Evolutionary conservation across 2,888 invertebrate species (phyloP).

Genomic region (Toxonevra muliebris): DNA sequence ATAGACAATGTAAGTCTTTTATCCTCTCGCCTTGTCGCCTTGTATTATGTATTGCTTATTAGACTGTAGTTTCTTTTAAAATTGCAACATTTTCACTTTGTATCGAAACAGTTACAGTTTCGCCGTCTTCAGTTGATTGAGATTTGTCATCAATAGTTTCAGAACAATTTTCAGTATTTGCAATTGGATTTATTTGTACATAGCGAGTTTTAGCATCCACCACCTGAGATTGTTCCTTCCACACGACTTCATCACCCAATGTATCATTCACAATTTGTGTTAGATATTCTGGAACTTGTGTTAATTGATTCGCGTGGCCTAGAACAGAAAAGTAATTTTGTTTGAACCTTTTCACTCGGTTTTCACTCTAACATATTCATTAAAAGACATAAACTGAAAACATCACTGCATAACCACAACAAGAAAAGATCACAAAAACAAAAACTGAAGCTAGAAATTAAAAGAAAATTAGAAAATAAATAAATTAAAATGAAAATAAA

Average conservation of each 20-base stretch:
- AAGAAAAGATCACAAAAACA: not conserved
- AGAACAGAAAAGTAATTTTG: conserved; percentile 34
- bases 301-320: conserved; percentile 41
- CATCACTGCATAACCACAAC: not conserved
- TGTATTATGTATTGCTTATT: too few species aligned
- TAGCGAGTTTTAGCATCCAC: conserved; percentile 48
- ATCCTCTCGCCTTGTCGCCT: too few species aligned
- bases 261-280: conserved; percentile 50
- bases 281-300: conserved; percentile 47
- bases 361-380: not conserved
- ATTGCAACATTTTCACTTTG: conserved; percentile 30
- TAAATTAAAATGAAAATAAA: too few species aligned
- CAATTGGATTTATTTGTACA: conserved; percentile 44
- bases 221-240: conserved; percentile 55
- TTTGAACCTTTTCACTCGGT: too few species aligned
- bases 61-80: conserved; percentile 44
- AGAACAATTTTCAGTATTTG: conserved; percentile 11
- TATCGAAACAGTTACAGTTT: conserved; percentile 13
- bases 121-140: not conserved
- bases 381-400: not conserved
- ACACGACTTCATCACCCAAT: conserved; percentile 52
- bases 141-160: conserved; percentile 11
- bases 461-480: not conserved
- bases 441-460: not conserved
- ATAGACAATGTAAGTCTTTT: too few species aligned